Percentiles rank a stretch among this genome's conserved stretches.
phyloP scores from a whole-genome alignment of 2,113 vertebrate genomes.

The Motacilla tschutschensis region DNA sequence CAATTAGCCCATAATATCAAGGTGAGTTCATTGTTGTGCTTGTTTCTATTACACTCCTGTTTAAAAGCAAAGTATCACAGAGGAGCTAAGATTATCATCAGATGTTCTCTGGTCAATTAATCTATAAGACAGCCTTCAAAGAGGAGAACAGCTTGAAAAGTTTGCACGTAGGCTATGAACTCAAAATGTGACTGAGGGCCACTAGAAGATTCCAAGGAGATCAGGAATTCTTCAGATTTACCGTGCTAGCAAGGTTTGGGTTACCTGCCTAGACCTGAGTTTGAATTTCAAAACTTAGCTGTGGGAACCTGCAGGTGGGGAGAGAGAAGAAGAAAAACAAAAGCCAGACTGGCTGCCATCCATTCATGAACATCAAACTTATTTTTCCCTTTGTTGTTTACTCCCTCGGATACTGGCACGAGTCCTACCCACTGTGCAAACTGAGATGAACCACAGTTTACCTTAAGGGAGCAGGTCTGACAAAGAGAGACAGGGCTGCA shows the following conservation, averaged over 20 bases:
- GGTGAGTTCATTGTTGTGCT: neutral
- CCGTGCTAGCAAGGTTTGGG: neutral
- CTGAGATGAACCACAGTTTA: neutral
- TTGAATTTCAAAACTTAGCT: conserved; percentile 1
- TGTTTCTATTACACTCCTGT: neutral
- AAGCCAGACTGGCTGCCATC: neutral
- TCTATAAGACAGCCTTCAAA: neutral
- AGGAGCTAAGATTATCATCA: neutral
- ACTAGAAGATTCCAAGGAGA: neutral
- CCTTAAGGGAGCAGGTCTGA: neutral
- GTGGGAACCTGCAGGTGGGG: neutral
- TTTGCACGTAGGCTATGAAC: neutral
- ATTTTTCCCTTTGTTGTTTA: neutral
- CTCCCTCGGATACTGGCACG: neutral
- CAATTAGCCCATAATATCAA: neutral
- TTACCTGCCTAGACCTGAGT: neutral
- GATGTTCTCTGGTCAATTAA: neutral
- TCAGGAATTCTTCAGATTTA: neutral
- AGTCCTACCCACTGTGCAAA: neutral
- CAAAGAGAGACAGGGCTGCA: neutral
- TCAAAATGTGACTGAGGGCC: neutral
- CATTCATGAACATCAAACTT: neutral
- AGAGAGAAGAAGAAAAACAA: neutral
- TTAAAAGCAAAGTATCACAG: neutral
- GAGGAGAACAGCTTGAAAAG: neutral